These are phyloP conservation scores for Diarsia rubi DNA, from an alignment of 2,888 invertebrate species.

Conservation along the genomic window DNA sequence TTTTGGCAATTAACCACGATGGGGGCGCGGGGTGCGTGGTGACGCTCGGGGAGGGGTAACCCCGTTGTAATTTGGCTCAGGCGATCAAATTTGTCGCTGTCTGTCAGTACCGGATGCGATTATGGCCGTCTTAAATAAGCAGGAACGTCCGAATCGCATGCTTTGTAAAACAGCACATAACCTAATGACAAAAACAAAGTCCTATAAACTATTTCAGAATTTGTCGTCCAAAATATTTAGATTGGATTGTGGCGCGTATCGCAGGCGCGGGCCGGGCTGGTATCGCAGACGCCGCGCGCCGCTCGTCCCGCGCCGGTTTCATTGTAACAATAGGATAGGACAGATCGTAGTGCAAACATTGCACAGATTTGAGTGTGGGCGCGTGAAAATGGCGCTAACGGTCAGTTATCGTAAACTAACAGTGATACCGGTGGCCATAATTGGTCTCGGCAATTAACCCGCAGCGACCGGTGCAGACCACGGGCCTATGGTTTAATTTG, in stretches of 20 bases:
- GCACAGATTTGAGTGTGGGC: slow-evolving; percentile 59
- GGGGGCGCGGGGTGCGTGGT: slow-evolving; percentile 51
- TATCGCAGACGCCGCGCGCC: not conserved
- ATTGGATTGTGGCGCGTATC: slow-evolving; percentile 9
- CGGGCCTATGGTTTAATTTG: slow-evolving; percentile 77
- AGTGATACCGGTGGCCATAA: slow-evolving; percentile 77
- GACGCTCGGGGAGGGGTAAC: slow-evolving; percentile 51
- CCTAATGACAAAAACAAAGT: slow-evolving; percentile 1
- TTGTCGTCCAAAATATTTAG: slow-evolving; percentile 14
- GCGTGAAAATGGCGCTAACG: slow-evolving; percentile 68
- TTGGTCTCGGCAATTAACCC: slow-evolving; percentile 79
- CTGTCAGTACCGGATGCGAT: slow-evolving; percentile 58
- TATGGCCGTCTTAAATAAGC: slow-evolving; percentile 37
- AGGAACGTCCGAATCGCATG: slow-evolving; percentile 7
- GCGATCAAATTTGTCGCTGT: slow-evolving; percentile 58
- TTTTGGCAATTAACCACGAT: slow-evolving; percentile 83
- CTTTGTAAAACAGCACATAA: slow-evolving; percentile 5
- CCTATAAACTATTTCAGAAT: slow-evolving; percentile 11
- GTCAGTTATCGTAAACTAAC: slow-evolving; percentile 75
- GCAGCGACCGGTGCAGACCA: slow-evolving; percentile 52
- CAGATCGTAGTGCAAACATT: slow-evolving; percentile 65
- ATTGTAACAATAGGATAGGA: slow-evolving; percentile 68
- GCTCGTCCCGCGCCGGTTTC: slow-evolving; percentile 47
- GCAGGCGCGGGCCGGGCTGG: slow-evolving; percentile 7
- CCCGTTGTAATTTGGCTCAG: slow-evolving; percentile 55